phyloP scores from a whole-genome alignment of 2,113 vertebrate genomes.

The Odobenus rosmarus region DNA sequence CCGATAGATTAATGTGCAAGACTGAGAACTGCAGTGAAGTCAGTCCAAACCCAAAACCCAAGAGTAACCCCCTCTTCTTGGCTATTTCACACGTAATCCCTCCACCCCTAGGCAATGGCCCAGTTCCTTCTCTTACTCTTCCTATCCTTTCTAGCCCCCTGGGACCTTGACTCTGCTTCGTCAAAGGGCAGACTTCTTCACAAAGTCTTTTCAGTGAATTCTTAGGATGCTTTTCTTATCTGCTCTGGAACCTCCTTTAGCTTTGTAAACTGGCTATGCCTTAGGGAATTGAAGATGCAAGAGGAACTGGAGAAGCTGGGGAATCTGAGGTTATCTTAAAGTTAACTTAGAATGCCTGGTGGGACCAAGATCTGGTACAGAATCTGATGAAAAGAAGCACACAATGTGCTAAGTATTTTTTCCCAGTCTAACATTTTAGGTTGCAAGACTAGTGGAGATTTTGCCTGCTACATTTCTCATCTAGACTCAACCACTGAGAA shows the following conservation, averaged over 20 bases:
- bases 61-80: background rate
- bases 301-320: background rate
- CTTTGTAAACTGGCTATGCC: background rate
- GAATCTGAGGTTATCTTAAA: background rate
- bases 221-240: background rate
- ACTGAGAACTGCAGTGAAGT: background rate
- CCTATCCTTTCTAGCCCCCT: background rate
- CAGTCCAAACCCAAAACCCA: background rate
- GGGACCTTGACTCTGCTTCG: background rate
- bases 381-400: background rate
- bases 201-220: background rate
- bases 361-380: background rate
- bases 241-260: background rate
- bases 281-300: background rate
- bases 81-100: background rate
- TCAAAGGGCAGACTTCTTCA: background rate
- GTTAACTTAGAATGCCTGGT: background rate
- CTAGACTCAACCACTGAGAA: constrained; percentile 5
- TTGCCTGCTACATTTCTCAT: background rate
- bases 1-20: background rate
- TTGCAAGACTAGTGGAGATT: background rate
- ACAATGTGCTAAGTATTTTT: background rate
- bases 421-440: background rate
- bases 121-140: background rate
- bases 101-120: background rate